These are phyloP conservation scores for Geophilus truncorum DNA, from an alignment of 2,888 invertebrate species.

Conservation along the genomic window DNA sequence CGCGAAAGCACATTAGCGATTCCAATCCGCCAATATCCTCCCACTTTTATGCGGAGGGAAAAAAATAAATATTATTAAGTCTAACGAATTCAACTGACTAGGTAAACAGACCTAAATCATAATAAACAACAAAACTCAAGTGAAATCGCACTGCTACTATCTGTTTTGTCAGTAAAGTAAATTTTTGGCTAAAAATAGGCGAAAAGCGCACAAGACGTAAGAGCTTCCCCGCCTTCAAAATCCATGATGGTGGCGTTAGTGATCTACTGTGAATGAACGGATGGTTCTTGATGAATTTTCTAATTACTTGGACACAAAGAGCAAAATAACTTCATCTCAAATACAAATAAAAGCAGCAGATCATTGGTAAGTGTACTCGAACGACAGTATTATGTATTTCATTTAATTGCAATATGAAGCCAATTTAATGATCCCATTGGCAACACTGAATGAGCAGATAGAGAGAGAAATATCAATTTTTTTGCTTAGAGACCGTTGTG, in stretches of 20 bases:
- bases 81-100: neutral
- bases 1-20: neutral
- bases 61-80: neutral
- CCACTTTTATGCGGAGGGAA: neutral
- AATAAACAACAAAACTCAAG: neutral
- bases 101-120: neutral
- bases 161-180: neutral
- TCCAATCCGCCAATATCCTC: neutral
- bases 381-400: neutral
- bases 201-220: neutral
- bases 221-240: slow-evolving; percentile 5
- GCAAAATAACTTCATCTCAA: neutral
- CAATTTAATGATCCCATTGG: slow-evolving; percentile 1
- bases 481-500: neutral
- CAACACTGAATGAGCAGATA: neutral
- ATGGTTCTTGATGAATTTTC: neutral
- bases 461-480: neutral
- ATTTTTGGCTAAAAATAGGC: neutral
- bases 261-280: neutral
- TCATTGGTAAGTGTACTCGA: neutral
- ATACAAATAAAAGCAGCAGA: neutral
- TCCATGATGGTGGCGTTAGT: slow-evolving; percentile 12
- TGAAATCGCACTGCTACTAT: neutral
- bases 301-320: neutral
- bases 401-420: neutral